Evolutionary conservation across 2,888 invertebrate species (phyloP), one percentile per base, ranked within the genome.

Genomic region (Brassicogethes aeneus): DNA sequence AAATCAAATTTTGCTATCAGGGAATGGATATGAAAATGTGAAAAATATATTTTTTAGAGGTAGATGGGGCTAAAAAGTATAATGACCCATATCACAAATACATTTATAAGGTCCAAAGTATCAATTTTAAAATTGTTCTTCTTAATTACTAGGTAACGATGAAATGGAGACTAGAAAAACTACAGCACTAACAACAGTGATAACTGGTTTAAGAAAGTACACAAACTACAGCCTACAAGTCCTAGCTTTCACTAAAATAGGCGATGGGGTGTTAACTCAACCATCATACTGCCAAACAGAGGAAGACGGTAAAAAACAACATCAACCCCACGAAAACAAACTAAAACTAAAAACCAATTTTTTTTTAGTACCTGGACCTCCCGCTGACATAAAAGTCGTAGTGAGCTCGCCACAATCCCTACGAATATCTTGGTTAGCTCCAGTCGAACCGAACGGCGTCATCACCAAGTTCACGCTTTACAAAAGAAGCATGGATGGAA

Each of bases 171-270:
- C 73, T 1, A 71, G 80, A 16, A 81, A 82, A 62, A 83, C 83
- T 1, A 79, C 79, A 15, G 80, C 80, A 1, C 65, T 82, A 42
- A 82, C 80, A 29, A 77, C 79, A 1, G 81, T 84, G 38, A 70
- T 87, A 16, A 79, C 80, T 1, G 79, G 79, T 2, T 70, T 89
- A 45, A 74, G 80, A 56, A 84, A 82, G 59, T 87, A 75, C 63
- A 82, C 86, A 17, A 89, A 88, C 66, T 88, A 88, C 65, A 86
- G 85, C 59, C 73, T 88, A 44, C 84, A 85, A 68, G 83, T 88
- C 7, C 61, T 85, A 55, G 85, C 87, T 1, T 85, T 76, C 62
- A 88, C 87, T 0, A 74, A 84, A 59, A 79, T 84, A 55, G 88
- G 88, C 1, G 85, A 86, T 59, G 87, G 87, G 2, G 74, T 78